phyloP scores from a whole-genome alignment of 2,797 vertebrate genomes.

The Falco concolor region DNA sequence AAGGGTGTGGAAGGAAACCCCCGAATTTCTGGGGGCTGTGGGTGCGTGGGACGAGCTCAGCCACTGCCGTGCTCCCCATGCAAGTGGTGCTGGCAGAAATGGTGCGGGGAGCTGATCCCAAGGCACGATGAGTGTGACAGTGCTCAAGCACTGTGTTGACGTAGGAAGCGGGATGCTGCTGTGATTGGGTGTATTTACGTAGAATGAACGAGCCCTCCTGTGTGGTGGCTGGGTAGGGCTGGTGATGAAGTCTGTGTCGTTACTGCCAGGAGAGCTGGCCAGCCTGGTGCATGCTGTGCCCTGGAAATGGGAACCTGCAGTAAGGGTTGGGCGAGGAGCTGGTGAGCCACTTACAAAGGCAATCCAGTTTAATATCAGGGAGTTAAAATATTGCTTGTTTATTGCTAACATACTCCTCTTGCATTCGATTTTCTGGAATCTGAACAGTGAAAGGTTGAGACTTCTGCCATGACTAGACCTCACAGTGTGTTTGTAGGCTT shows the following conservation, averaged over 20 bases:
- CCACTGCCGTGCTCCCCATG: background rate
- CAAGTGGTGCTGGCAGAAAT: background rate
- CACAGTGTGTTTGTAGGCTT: background rate
- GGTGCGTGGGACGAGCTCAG: background rate
- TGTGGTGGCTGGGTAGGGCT: background rate
- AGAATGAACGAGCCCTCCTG: background rate
- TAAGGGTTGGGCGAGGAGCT: background rate
- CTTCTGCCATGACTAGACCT: accelerated
- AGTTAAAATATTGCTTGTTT: background rate
- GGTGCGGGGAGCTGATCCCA: background rate
- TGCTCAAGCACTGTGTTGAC: background rate
- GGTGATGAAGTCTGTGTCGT: background rate
- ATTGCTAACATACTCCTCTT: background rate
- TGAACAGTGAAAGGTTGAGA: background rate
- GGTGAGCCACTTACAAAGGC: no score
- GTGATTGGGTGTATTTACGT: background rate
- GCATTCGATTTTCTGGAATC: background rate
- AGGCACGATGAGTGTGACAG: background rate
- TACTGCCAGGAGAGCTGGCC: background rate
- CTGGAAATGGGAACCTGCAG: background rate
- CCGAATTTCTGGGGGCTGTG: accelerated
- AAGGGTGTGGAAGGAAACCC: background rate
- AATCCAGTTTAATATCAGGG: background rate
- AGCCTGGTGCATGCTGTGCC: background rate
- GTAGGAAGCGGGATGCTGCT: background rate